Percentiles rank a stretch among this genome's conserved stretches.
Evolutionary conservation across 2,113 vertebrate genomes (phyloP).

Genomic region (Malaclemys terrapin): DNA sequence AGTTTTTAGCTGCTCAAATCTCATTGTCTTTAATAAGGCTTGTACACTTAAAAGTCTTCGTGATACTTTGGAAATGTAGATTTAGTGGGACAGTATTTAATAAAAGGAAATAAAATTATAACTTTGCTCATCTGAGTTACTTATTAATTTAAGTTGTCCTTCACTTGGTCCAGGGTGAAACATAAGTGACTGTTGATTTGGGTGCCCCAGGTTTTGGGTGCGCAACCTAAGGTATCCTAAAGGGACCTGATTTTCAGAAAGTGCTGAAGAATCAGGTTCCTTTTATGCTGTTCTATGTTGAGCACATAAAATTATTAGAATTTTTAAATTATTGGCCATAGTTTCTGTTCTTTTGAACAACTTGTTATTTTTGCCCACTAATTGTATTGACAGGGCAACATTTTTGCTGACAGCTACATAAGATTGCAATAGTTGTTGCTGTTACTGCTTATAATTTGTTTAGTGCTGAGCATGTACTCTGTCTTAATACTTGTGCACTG

Average conservation of each 20-base stretch:
- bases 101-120: not conserved
- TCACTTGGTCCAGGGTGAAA: not conserved
- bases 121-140: not conserved
- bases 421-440: not conserved
- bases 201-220: not conserved
- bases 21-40: not conserved
- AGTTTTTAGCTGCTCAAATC: conserved; percentile 5
- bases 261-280: not conserved
- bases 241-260: not conserved
- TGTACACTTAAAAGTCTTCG: not conserved
- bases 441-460: not conserved
- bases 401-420: not conserved
- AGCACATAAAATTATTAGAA: not conserved
- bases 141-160: not conserved
- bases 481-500: no score
- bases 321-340: not conserved
- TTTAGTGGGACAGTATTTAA: not conserved
- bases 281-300: not conserved
- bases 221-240: not conserved
- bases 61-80: not conserved
- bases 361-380: not conserved
- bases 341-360: not conserved
- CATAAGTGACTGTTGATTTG: not conserved
- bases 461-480: not conserved
- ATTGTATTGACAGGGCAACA: not conserved